These are phyloP conservation scores for Heliothis subflexa DNA, from an alignment of 1,140 invertebrate species.

Conservation along the genomic window DNA sequence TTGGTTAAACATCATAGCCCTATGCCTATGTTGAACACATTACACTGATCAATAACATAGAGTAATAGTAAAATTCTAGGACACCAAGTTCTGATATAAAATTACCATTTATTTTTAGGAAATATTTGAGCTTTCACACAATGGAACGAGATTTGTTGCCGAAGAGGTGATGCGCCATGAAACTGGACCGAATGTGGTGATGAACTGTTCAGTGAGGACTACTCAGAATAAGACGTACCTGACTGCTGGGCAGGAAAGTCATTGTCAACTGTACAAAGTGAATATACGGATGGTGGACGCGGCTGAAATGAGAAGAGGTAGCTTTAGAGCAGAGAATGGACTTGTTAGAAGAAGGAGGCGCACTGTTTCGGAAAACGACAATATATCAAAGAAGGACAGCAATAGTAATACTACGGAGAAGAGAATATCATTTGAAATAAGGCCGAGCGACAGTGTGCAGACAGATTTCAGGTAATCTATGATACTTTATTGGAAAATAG, in stretches of 20 bases:
- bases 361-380: slow-evolving; percentile 81
- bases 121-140: slow-evolving; percentile 95
- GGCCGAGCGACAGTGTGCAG: slow-evolving; percentile 92
- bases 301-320: slow-evolving; percentile 80
- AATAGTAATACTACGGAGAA: slow-evolving; percentile 85
- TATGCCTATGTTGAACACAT: neutral
- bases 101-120: slow-evolving; percentile 87
- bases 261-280: slow-evolving; percentile 95
- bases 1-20: too few relatives aligned
- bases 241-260: slow-evolving; percentile 96
- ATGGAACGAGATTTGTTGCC: slow-evolving; percentile 92
- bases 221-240: slow-evolving; percentile 89
- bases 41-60: too few relatives aligned
- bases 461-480: slow-evolving; percentile 90
- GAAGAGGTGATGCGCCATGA: slow-evolving; percentile 95
- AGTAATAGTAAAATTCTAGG: neutral
- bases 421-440: slow-evolving; percentile 90
- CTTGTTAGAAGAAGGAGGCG: slow-evolving; percentile 77
- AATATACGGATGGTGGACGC: slow-evolving; percentile 89
- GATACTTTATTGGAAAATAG: too few relatives aligned
- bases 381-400: slow-evolving; percentile 79
- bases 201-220: slow-evolving; percentile 93
- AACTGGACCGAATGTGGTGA: slow-evolving; percentile 95
- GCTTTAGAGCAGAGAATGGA: slow-evolving; percentile 83
- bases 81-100: too few relatives aligned